Conservation (phyloP, 2,888 invertebrate species). For the Celastrina argiolus region DNA sequence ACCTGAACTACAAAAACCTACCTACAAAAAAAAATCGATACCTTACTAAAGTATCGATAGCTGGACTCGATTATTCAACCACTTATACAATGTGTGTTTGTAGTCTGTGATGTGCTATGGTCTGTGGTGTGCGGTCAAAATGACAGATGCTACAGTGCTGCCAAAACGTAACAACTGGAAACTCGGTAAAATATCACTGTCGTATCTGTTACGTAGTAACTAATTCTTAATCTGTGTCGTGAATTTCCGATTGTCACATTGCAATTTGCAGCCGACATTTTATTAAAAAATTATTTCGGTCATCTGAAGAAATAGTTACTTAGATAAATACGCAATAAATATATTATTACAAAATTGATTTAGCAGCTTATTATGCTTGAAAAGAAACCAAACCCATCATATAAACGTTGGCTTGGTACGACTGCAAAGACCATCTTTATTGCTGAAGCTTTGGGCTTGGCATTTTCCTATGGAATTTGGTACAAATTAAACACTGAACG, state of each 20-base stretch:
- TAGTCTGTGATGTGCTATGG: no score
- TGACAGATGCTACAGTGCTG: no score
- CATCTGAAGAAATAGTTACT: background rate
- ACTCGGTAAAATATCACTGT: no score
- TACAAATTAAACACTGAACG: conserved; percentile 82
- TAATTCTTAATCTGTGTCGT: no score
- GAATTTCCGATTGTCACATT: background rate
- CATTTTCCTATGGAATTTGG: conserved; percentile 81
- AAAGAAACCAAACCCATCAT: conserved; percentile 78
- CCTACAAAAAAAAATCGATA: no score
- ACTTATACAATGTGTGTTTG: no score
- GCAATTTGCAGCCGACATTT: conserved; percentile 1
- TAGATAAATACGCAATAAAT: background rate
- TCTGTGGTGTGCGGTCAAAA: no score
- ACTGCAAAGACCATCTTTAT: conserved; percentile 77
- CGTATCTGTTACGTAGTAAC: no score
- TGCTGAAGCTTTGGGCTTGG: conserved; percentile 78
- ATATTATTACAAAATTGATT: background rate
- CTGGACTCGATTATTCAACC: no score
- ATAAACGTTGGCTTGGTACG: conserved; percentile 71
- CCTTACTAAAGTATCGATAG: no score
- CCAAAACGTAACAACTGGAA: no score
- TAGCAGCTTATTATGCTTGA: conserved; percentile 78
- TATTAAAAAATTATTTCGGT: background rate
- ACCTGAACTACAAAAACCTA: no score